These are phyloP conservation scores for Glossophaga mutica DNA, from an alignment of 2,797 vertebrate species.

Conservation along the genomic window DNA sequence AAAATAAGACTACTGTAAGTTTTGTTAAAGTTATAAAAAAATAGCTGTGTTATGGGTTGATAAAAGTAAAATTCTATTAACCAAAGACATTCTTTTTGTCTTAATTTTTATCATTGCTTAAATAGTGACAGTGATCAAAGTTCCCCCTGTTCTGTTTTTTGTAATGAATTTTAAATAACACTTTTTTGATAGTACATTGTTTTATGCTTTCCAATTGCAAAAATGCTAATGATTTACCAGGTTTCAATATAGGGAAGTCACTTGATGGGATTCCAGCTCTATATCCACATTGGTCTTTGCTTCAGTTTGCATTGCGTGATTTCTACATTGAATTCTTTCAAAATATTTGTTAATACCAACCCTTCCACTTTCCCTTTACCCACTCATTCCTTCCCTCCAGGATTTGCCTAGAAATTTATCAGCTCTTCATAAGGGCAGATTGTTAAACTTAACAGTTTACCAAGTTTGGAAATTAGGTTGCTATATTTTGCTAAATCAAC, in stretches of 20 bases:
- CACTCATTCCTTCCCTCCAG: background rate
- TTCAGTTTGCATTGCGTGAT: background rate
- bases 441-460: background rate
- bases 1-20: background rate
- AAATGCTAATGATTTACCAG: conserved; percentile 19
- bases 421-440: background rate
- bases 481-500: background rate
- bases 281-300: background rate
- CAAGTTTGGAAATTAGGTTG: background rate
- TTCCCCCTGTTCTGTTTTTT: background rate
- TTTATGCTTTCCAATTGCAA: background rate
- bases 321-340: background rate
- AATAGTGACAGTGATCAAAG: background rate
- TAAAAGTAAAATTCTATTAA: conserved; percentile 1
- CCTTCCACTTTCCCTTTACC: background rate
- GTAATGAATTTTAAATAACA: conserved; percentile 15
- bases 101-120: background rate
- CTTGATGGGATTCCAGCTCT: background rate
- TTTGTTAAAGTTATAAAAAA: background rate
- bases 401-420: background rate
- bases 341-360: background rate
- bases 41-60: background rate
- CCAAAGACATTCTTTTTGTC: background rate
- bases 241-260: background rate
- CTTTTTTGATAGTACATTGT: background rate